A percentile compares a stretch with the other conserved stretches of the same genome.
phyloP scores from a whole-genome alignment of 2,797 vertebrate species.

The Chelon labrosus region DNA sequence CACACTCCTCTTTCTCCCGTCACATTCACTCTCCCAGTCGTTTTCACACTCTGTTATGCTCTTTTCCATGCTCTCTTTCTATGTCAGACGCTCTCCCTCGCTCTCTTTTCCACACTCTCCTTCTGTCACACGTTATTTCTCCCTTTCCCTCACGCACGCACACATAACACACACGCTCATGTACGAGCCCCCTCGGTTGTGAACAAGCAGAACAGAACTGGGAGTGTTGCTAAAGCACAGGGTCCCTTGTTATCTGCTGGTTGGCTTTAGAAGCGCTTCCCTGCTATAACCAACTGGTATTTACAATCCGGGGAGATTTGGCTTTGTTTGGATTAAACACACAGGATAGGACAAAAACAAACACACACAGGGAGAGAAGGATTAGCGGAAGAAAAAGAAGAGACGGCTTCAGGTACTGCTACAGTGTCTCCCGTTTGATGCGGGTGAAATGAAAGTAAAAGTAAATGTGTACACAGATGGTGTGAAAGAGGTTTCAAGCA shows the following conservation, averaged over 20 bases:
- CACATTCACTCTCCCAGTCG: constrained; percentile 57
- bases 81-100: constrained; percentile 54
- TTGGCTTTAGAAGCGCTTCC: constrained; percentile 60
- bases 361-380: constrained; percentile 28
- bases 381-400: constrained; percentile 44
- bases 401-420: constrained; percentile 51
- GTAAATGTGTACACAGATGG: constrained; percentile 47
- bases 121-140: constrained; percentile 69
- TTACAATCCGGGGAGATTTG: constrained; percentile 70
- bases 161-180: constrained; percentile 19
- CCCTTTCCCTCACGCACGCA: constrained; percentile 30
- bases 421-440: constrained; percentile 43
- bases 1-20: constrained; percentile 35
- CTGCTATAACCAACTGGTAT: constrained; percentile 71
- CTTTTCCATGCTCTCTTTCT: constrained; percentile 72
- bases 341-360: constrained; percentile 59
- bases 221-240: constrained; percentile 57
- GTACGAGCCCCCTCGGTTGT: constrained; percentile 55
- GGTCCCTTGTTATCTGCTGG: constrained; percentile 61
- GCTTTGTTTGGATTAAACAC: constrained; percentile 75
- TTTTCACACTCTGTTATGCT: constrained; percentile 75
- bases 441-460: constrained; percentile 4
- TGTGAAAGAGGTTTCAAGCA: constrained; percentile 14
- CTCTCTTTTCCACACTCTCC: constrained; percentile 66
- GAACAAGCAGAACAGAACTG: constrained; percentile 68